Evolutionary conservation across 2,888 invertebrate genomes (phyloP), one percentile per base, ranked within the genome.

Genomic region (Plagodis dolabraria): DNA sequence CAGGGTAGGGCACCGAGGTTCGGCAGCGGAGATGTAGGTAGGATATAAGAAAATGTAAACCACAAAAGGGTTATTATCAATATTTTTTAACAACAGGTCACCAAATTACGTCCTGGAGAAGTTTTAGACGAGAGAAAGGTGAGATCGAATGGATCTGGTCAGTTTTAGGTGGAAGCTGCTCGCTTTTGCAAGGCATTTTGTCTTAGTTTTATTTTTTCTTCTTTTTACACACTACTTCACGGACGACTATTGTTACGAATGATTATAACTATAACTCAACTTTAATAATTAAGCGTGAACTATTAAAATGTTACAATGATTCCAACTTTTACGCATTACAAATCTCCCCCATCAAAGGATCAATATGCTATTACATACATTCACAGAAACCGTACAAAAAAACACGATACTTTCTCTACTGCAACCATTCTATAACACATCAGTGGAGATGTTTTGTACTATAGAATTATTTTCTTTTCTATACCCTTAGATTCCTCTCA

Each of bases 41-140:
- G 82, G 82, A 77, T 74, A 73, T 60, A 65, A 64, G 68, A 70
- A 64, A 65, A 61, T 40, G 47, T 72, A 11, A 47, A 49, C 12
- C 40, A 60, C 35, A 70, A 77, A 76, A 82, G 86, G 85, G 83
- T 78, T 84, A 89, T 89, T 87, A 88, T 90, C 86, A 83, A 76
- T 89, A 65, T 92, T 91, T 89, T 92, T 86, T 88, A 86, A 89
- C 83, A 88, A 90, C 93, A 93, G 97, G 96, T 96, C 94, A 96
- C 95, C 93, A 97, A 97, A 95, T 96, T 98, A 93, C 97, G 98
- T 82, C 98, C 98, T 80, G 98, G 98, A 91, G 98, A 98, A 95
- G 96, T 98, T 91, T 92, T 97, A 94, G 97, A 97, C 94, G 98
- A 98, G 90, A 97, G 96, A 95, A 97, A 97, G 98, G 98, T 98